Conservation (phyloP, 2,888 invertebrate genomes). For the Stenurella melanura region DNA sequence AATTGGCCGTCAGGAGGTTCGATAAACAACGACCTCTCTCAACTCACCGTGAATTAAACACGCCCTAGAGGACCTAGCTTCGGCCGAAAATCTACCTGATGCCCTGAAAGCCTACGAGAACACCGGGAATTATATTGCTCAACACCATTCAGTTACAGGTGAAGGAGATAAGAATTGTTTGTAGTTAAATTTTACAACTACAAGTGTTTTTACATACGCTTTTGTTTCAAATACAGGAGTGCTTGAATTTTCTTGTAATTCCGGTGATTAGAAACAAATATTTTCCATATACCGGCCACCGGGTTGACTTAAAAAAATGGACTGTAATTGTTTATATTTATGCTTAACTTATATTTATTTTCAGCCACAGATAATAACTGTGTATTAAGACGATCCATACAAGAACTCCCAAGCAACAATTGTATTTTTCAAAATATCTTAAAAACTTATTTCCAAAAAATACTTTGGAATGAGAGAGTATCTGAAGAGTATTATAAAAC, state of each 20-base stretch:
- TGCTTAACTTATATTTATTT: no score
- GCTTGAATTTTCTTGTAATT: neutral
- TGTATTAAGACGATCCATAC: no score
- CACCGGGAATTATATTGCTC: conserved; percentile 4
- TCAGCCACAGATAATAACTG: no score
- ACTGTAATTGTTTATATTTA: no score
- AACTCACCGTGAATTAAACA: conserved; percentile 51
- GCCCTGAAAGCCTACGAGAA: neutral
- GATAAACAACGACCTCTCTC: conserved; percentile 56
- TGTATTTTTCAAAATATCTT: no score
- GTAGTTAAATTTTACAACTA: neutral
- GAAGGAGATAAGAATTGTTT: conserved; percentile 2
- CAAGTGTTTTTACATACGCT: neutral
- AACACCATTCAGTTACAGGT: conserved; percentile 13
- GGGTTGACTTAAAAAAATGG: no score
- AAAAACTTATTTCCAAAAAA: no score
- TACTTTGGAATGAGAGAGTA: no score
- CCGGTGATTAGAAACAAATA: no score
- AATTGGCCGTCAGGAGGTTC: conserved; percentile 60
- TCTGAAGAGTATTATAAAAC: no score
- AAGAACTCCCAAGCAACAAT: no score
- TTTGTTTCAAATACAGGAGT: neutral
- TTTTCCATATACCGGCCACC: no score
- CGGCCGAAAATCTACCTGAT: conserved; percentile 53
- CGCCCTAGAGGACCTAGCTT: conserved; percentile 53